These are phyloP conservation scores for Delphinus delphis DNA, from an alignment of 2,113 vertebrate genomes.

Conservation along the genomic window DNA sequence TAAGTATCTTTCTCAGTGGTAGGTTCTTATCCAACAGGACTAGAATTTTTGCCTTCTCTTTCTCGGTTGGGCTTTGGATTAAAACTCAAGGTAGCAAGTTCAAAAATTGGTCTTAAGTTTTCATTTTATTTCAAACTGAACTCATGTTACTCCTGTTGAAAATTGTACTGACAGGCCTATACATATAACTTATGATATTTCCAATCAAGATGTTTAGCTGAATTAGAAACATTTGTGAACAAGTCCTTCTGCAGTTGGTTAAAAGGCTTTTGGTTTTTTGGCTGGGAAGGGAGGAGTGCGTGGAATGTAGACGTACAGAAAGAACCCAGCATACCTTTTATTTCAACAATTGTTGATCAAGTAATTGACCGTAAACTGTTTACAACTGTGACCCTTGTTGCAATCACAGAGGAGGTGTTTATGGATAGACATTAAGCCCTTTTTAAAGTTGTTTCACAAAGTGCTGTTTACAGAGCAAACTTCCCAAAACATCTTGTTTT, in stretches of 20 bases:
- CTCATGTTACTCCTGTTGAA: slow-evolving; percentile 80
- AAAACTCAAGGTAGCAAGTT: slow-evolving; percentile 72
- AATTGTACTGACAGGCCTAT: slow-evolving; percentile 82
- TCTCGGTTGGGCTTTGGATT: slow-evolving; percentile 59
- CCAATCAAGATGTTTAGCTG: slow-evolving; percentile 85
- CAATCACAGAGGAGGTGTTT: slow-evolving; percentile 79
- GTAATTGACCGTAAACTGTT: slow-evolving; percentile 82
- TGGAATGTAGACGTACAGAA: slow-evolving; percentile 60
- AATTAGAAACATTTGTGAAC: slow-evolving; percentile 86
- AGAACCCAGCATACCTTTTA: slow-evolving; percentile 65
- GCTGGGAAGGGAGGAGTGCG: slow-evolving; percentile 26
- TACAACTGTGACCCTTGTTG: slow-evolving; percentile 79
- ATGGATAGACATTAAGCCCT: slow-evolving; percentile 79
- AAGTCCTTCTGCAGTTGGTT: slow-evolving; percentile 73
- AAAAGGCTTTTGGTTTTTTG: slow-evolving; percentile 73
- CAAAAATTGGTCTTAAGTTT: slow-evolving; percentile 80
- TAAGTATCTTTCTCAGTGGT: not conserved
- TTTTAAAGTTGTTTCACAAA: slow-evolving; percentile 68
- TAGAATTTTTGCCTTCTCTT: slow-evolving; percentile 36
- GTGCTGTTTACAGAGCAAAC: slow-evolving; percentile 79
- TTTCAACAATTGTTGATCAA: slow-evolving; percentile 78
- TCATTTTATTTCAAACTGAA: slow-evolving; percentile 81
- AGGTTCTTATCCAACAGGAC: slow-evolving; percentile 52
- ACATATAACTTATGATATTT: slow-evolving; percentile 85
- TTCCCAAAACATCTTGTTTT: slow-evolving; percentile 58